Evolutionary conservation across 2,888 invertebrate species (phyloP), one percentile per base, ranked within the genome.

Genomic region (Tipula vernalis): DNA sequence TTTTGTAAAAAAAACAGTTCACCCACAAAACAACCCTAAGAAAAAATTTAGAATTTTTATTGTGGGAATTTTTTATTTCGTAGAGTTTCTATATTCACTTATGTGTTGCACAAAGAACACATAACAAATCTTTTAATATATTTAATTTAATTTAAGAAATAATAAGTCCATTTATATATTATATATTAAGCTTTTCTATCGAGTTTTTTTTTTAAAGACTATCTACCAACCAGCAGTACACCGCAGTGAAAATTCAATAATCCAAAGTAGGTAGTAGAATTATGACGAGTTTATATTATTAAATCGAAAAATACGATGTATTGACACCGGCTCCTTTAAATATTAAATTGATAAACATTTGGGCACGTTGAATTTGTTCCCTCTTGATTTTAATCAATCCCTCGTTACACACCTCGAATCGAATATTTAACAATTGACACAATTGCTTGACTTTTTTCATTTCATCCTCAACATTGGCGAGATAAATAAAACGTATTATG

Each of bases 301-400:
- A 71, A 10, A 71, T 10, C 10, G 71, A 71, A 84, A 88, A 88
- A 86, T 88, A 88, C 5, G 86, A 87, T 44, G 88, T 88, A 86
- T 87, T 88, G 18, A 88, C 88, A 8, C 88, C 88, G 39, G 87
- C 85, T 2, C 86, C 86, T 85, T 88, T 87, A 1, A 88, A 85
- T 84, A 88, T 86, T 86, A 87, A 87, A 8, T 88, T 88, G 15
- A 88, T 47, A 51, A 88, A 85, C n/a, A 88, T 57, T n/a, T 87
- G 42, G 8, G 87, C 86, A n/a, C 87, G 85, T 41, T 86, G 42
- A 8, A 87, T 85, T 83, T 88, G 87, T 18, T 86, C 83, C 28
- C 87, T 57, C 47, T 83, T 86, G 47, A 87, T 87, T 86, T 86
- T 83, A 12, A 42, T 85, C 15, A 42, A 28, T 15, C 85, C 85